These are phyloP conservation scores for Caenorhabditis sulstoni DNA, from an alignment of 2,888 invertebrate genomes.

Conservation along the genomic window DNA sequence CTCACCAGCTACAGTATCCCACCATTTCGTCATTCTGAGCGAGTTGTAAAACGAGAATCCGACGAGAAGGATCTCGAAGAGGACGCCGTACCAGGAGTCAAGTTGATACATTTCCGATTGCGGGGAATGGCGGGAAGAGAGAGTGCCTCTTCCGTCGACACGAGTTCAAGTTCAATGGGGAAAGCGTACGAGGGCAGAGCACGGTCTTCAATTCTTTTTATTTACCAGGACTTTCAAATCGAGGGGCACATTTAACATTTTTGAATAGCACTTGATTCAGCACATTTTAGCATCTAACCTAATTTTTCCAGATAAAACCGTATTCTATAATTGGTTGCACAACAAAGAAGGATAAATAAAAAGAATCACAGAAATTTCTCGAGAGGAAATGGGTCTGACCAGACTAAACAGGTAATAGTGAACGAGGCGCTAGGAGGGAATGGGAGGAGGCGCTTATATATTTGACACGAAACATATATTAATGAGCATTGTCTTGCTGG, in stretches of 20 bases:
- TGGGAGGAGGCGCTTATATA: constrained; percentile 11
- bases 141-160: too few relatives aligned
- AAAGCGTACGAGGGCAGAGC: neutral
- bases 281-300: constrained; percentile 22
- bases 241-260: constrained; percentile 15
- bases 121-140: neutral
- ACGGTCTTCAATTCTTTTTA: neutral
- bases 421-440: constrained; percentile 14
- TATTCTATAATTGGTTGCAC: constrained; percentile 55
- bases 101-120: constrained; percentile 52
- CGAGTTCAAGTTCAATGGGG: neutral
- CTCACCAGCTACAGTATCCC: constrained; percentile 39
- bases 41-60: constrained; percentile 53
- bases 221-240: constrained; percentile 31
- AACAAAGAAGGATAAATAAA: constrained; percentile 32
- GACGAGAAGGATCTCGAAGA: constrained; percentile 56
- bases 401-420: constrained; percentile 39
- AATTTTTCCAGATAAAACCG: constrained; percentile 53
- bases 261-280: constrained; percentile 11
- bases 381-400: constrained; percentile 43
- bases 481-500: constrained; percentile 11
- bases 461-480: constrained; percentile 14
- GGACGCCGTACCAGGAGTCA: constrained; percentile 55
- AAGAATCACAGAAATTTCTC: constrained; percentile 48
- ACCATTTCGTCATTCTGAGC: constrained; percentile 53